Evolutionary conservation across 2,797 vertebrate species (phyloP).

Genomic region (Schizopygopsis pylzovi): DNA sequence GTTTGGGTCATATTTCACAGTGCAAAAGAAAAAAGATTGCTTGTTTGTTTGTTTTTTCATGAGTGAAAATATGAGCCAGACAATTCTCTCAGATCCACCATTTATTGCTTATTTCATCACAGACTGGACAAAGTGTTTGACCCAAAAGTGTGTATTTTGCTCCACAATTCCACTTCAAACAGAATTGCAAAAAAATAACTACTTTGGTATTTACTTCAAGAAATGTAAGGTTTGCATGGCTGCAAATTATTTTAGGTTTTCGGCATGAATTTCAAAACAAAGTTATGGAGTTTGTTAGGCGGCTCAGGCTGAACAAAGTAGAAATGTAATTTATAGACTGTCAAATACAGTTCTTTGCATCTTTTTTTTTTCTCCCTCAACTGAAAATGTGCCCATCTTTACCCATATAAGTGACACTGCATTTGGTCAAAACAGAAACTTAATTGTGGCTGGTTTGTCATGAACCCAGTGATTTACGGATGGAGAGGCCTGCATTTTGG

Average conservation of each 20-base stretch:
- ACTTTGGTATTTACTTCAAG: not conserved
- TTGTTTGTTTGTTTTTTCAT: not conserved
- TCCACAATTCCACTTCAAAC: not conserved
- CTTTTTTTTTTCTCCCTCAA: not conserved
- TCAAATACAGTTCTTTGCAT: not conserved
- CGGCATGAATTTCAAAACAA: not conserved
- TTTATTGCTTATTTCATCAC: constrained; percentile 12
- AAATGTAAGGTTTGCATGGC: not conserved
- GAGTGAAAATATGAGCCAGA: not conserved
- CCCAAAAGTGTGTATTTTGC: not conserved
- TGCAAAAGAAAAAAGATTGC: not conserved
- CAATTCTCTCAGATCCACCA: not conserved
- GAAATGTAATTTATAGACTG: not conserved
- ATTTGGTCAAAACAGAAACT: not conserved
- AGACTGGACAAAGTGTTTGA: not conserved
- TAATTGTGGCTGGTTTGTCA: constrained; percentile 8
- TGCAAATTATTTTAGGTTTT: not conserved
- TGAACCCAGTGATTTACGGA: constrained; percentile 4
- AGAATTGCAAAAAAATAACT: not conserved
- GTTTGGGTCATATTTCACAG: not conserved
- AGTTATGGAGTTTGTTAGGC: not conserved
- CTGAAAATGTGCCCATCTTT: not conserved
- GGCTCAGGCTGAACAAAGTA: not conserved
- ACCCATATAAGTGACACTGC: not conserved
- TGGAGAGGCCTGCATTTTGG: constrained; percentile 16